These are phyloP conservation scores for Microctenopoma stevenorrisi DNA, from an alignment of 2,797 vertebrate genomes.

Conservation along the genomic window DNA sequence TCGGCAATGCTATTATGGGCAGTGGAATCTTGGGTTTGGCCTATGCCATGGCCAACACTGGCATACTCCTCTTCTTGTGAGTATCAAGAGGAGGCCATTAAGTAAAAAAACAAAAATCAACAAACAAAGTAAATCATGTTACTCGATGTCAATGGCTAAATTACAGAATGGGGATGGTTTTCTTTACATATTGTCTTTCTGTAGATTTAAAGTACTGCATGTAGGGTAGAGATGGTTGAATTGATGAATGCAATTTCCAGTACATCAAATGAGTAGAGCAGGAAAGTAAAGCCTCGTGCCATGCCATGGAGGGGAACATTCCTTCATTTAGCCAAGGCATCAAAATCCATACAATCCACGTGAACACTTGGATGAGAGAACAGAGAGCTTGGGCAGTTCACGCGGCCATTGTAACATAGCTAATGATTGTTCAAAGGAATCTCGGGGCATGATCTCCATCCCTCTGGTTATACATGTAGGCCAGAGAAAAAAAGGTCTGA, in stretches of 20 bases:
- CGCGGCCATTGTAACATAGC: background rate
- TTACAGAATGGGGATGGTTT: background rate
- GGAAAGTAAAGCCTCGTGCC: conserved; percentile 2
- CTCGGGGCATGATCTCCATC: conserved; percentile 8
- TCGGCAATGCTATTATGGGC: conserved; percentile 99
- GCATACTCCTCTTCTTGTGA: conserved; percentile 95
- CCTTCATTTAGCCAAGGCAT: conserved; percentile 3
- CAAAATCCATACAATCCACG: background rate
- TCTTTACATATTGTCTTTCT: background rate
- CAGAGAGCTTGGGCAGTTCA: background rate
- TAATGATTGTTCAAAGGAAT: conserved; percentile 14
- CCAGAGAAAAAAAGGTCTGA: conserved; percentile 27
- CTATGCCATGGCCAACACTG: conserved; percentile 98
- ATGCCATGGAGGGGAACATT: conserved; percentile 8
- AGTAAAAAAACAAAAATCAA: background rate
- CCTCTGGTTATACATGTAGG: background rate
- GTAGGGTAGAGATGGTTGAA: background rate
- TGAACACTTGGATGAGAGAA: background rate
- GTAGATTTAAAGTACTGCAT: background rate
- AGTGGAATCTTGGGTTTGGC: conserved; percentile 97
- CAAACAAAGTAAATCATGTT: background rate
- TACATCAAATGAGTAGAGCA: conserved; percentile 17
- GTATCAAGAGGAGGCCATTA: conserved; percentile 59
- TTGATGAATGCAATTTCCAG: conserved; percentile 9
- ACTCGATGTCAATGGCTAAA: background rate